Evolutionary conservation across 2,113 vertebrate genomes (phyloP).

Genomic region (Guaruba guarouba): DNA sequence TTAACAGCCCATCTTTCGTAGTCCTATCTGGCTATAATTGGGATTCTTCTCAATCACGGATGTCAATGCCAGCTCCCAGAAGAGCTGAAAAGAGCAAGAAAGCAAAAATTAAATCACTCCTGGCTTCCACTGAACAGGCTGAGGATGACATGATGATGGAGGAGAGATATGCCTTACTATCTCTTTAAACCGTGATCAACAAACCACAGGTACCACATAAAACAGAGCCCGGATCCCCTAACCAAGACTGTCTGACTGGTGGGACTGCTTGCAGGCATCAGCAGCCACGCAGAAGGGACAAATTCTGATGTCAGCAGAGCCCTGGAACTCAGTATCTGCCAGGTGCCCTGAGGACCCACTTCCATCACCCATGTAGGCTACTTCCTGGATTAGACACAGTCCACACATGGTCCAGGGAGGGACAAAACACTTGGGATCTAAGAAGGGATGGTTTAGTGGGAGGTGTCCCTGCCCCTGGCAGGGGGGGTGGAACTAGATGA

Average conservation of each 20-base stretch:
- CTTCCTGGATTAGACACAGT: not conserved
- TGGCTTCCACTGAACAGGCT: not conserved
- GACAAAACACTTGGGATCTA: not conserved
- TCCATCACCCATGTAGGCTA: not conserved
- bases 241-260: accelerated
- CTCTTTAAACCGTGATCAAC: not conserved
- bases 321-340: not conserved
- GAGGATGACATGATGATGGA: not conserved
- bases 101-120: not conserved
- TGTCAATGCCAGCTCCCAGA: not conserved
- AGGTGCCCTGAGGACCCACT: not conserved
- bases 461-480: no score
- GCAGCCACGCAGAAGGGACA: not conserved
- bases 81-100: not conserved
- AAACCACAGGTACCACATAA: not conserved
- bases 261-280: not conserved
- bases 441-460: not conserved
- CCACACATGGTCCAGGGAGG: not conserved
- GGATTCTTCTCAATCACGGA: not conserved
- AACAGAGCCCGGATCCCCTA: not conserved
- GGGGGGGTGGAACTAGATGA: no score
- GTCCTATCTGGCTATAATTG: not conserved
- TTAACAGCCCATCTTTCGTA: not conserved
- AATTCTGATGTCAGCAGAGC: not conserved
- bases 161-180: not conserved